Evolutionary conservation across 2,888 invertebrate genomes (phyloP).

Genomic region (Odontocolon sp.): DNA sequence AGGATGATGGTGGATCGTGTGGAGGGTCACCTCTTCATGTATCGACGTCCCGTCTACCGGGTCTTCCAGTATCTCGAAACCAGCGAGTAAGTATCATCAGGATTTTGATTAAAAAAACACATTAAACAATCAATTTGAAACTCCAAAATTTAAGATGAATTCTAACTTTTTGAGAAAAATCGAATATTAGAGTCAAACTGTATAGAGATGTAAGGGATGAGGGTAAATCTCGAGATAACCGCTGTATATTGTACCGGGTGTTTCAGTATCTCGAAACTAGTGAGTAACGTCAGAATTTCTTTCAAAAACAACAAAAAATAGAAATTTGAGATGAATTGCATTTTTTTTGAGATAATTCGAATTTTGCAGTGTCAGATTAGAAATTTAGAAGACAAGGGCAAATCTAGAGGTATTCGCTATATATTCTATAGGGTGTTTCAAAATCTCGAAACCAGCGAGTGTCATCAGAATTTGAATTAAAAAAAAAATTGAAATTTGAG

Average conservation of each 20-base stretch:
- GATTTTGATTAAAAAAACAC: neutral
- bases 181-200: no score
- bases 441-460: slow-evolving; percentile 88
- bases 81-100: slow-evolving; percentile 84
- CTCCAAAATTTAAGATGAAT: neutral
- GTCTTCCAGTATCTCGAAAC: slow-evolving; percentile 92
- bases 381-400: no score
- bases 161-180: no score
- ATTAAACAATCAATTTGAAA: neutral
- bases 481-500: neutral
- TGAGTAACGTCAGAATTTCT: slow-evolving; percentile 81
- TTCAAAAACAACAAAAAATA: neutral
- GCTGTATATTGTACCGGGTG: no score
- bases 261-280: slow-evolving; percentile 90
- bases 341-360: no score
- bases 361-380: no score
- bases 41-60: slow-evolving; percentile 90
- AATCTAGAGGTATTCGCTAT: no score
- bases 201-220: no score
- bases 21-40: slow-evolving; percentile 89
- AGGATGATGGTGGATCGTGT: slow-evolving; percentile 88
- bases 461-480: slow-evolving; percentile 57
- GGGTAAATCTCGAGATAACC: no score
- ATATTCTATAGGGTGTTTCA: slow-evolving; percentile 92
- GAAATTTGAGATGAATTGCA: no score